A percentile compares a stretch with the other conserved stretches of the same genome.
Evolutionary conservation across 2,797 vertebrate genomes (phyloP).

Genomic region (Coluber constrictor): DNA sequence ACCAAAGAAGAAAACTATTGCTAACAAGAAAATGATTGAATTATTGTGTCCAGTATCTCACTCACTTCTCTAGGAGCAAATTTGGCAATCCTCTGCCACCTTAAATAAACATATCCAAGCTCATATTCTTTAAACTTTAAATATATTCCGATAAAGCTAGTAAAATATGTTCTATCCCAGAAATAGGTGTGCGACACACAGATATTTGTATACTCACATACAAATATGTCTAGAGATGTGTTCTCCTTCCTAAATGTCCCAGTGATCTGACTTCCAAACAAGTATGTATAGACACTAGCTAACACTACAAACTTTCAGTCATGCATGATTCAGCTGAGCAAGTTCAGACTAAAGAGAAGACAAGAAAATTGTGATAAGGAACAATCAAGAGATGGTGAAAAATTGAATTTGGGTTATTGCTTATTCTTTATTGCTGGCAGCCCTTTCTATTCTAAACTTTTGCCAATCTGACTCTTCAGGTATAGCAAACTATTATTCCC

Average conservation of each 20-base stretch:
- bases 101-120: neutral
- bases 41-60: neutral
- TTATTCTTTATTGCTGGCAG: neutral
- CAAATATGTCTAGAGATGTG: neutral
- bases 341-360: neutral
- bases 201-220: neutral
- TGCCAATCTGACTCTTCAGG: neutral
- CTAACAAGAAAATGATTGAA: neutral
- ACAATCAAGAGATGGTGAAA: neutral
- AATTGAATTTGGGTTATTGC: neutral
- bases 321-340: neutral
- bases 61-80: neutral
- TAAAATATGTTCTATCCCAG: neutral
- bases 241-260: neutral
- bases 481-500: neutral
- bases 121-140: neutral
- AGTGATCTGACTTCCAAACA: neutral
- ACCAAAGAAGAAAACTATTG: neutral
- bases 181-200: neutral
- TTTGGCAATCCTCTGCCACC: neutral
- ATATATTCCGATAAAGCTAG: neutral
- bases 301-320: neutral
- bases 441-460: neutral
- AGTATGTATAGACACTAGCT: neutral
- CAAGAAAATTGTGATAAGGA: neutral